Conservation (phyloP, 2,888 invertebrate genomes). For the Megaustenia siamemsis region DNA sequence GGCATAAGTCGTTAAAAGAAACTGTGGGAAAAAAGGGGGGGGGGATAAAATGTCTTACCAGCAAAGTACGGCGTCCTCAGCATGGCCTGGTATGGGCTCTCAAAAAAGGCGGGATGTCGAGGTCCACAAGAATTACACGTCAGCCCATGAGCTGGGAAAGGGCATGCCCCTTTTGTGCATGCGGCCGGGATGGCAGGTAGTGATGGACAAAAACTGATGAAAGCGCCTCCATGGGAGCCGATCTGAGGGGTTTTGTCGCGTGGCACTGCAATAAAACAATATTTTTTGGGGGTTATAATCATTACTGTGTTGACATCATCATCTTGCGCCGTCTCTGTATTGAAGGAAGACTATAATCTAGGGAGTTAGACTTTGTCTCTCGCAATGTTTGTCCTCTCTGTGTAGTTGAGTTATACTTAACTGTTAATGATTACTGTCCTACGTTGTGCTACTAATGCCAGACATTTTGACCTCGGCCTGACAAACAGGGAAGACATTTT, state of each 20-base stretch:
- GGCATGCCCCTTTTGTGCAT: constrained; percentile 60
- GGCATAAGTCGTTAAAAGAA: no score
- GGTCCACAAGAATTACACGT: constrained; percentile 69
- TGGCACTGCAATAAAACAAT: constrained; percentile 36
- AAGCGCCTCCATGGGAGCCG: constrained; percentile 54
- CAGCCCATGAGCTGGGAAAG: constrained; percentile 60
- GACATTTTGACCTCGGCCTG: no score
- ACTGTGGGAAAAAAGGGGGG: neutral
- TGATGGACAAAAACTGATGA: constrained; percentile 58
- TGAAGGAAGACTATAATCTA: no score
- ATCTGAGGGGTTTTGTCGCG: constrained; percentile 33
- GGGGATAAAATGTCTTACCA: constrained; percentile 63
- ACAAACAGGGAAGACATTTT: no score
- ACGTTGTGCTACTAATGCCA: no score
- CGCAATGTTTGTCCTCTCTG: no score
- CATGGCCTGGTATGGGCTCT: constrained; percentile 71
- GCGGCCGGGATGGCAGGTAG: constrained; percentile 54
- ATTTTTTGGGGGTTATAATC: no score
- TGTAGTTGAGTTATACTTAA: no score
- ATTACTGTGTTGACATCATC: no score
- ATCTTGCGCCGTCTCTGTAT: no score
- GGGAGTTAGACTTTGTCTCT: no score
- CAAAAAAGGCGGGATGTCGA: constrained; percentile 68
- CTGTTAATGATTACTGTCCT: no score
- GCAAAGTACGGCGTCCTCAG: constrained; percentile 72